Percentiles rank a stretch among this genome's conserved stretches.
These are phyloP conservation scores for Rousettus madagascariensis DNA, from an alignment of 2,797 vertebrate genomes.

Conservation along the genomic window DNA sequence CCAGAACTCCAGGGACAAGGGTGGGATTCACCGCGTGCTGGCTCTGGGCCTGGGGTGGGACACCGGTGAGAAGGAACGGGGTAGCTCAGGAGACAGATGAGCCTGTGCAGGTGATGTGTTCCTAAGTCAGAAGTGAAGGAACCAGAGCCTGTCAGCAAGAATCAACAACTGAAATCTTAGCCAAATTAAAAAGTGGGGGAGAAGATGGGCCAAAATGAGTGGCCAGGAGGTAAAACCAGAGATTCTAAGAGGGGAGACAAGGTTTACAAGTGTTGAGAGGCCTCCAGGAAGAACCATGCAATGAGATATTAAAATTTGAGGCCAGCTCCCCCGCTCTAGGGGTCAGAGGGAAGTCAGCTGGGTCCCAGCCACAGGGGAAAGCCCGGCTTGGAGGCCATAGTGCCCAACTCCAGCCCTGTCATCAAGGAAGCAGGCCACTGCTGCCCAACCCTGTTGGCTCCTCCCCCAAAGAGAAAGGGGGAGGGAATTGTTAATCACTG, in stretches of 20 bases:
- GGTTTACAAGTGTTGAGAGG: not conserved
- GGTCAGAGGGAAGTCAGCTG: not conserved
- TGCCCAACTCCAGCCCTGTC: not conserved
- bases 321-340: not conserved
- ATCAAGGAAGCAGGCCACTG: not conserved
- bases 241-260: not conserved
- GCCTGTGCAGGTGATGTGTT: not conserved
- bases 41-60: not conserved
- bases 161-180: not conserved
- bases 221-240: not conserved
- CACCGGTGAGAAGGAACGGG: not conserved
- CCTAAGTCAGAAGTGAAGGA: not conserved
- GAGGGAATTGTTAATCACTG: not conserved
- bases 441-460: not conserved
- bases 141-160: not conserved
- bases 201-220: not conserved
- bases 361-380: not conserved
- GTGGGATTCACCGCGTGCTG: not conserved
- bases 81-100: not conserved
- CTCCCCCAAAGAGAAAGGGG: not conserved
- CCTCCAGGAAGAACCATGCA: not conserved
- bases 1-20: not conserved
- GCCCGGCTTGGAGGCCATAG: not conserved
- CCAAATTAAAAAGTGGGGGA: not conserved
- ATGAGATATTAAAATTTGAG: not conserved